Evolutionary conservation across 2,888 invertebrate species (phyloP).

Genomic region (Amphipyra tragopoginis): DNA sequence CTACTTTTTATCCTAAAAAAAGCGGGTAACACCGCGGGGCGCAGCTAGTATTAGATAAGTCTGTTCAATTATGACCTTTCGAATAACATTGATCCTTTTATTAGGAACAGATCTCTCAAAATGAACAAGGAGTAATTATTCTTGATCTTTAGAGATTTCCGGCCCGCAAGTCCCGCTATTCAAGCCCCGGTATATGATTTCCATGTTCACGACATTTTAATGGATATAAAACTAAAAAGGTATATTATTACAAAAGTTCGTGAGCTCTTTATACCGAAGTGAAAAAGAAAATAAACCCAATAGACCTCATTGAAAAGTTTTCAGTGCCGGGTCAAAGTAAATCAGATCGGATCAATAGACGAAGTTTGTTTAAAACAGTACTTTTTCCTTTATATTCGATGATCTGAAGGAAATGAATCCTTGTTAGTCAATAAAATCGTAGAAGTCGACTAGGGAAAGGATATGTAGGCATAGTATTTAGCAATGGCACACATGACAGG

Average conservation of each 20-base stretch:
- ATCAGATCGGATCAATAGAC: neutral
- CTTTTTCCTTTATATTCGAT: neutral
- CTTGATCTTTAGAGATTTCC: neutral
- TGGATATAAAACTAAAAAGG: neutral
- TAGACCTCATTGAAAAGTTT: constrained; percentile 1
- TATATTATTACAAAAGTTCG: neutral
- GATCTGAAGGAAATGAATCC: neutral
- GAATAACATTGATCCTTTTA: no score
- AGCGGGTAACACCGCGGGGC: no score
- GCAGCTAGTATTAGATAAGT: no score
- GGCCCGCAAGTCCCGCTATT: neutral
- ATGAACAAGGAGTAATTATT: no score
- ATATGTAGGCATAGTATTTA: no score
- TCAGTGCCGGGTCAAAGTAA: neutral
- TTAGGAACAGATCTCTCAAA: no score
- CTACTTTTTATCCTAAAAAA: no score
- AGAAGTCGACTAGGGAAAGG: no score
- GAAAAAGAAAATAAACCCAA: constrained; percentile 2
- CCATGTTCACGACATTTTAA: neutral
- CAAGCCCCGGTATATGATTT: neutral
- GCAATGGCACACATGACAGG: no score
- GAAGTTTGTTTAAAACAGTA: neutral
- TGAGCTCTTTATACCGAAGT: neutral
- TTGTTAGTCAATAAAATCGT: neutral
- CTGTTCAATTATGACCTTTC: no score